Conservation (phyloP, 2,797 vertebrate genomes). For the Acrocephalus scirpaceus region DNA sequence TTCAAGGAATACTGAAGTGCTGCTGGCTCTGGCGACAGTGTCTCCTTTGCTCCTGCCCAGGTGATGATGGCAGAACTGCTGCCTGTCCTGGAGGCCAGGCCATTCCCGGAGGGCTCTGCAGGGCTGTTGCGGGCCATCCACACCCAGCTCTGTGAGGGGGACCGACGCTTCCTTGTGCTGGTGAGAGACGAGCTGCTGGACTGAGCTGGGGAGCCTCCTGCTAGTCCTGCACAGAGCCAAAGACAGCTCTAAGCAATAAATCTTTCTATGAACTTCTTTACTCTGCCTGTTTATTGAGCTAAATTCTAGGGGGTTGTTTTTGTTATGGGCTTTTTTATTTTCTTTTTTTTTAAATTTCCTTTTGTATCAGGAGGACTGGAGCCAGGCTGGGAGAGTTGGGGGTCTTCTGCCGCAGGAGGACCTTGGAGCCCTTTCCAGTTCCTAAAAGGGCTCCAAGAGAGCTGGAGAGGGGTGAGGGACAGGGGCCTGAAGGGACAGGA, state of each 20-base stretch:
- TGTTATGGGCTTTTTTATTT: fast-evolving
- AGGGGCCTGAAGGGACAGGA: fast-evolving
- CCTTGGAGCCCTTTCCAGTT: fast-evolving
- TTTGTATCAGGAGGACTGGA: not conserved
- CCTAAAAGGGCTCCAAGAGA: not conserved
- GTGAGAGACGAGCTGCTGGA: slow-evolving; percentile 68
- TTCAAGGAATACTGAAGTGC: not conserved
- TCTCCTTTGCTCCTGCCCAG: slow-evolving; percentile 53
- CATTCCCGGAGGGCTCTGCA: not conserved
- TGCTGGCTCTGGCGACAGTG: not conserved
- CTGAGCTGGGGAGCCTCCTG: not conserved
- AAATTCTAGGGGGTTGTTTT: not conserved
- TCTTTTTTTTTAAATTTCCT: not conserved
- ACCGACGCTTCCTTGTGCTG: slow-evolving; percentile 68
- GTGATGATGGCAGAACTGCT: slow-evolving; percentile 78
- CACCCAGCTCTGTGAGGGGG: slow-evolving; percentile 73
- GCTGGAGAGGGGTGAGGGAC: not conserved
- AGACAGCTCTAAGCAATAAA: slow-evolving; percentile 41
- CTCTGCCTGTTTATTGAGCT: not conserved
- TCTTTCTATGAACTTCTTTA: not conserved
- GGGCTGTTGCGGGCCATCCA: slow-evolving; percentile 63
- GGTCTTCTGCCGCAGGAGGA: fast-evolving
- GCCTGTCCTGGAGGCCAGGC: slow-evolving; percentile 49
- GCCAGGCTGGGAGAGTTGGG: not conserved
- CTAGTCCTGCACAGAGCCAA: not conserved